Percentiles rank a stretch among this genome's conserved stretches.
Evolutionary conservation across 2,888 invertebrate species (phyloP).

Genomic region (Lepetodrilus schrolli): DNA sequence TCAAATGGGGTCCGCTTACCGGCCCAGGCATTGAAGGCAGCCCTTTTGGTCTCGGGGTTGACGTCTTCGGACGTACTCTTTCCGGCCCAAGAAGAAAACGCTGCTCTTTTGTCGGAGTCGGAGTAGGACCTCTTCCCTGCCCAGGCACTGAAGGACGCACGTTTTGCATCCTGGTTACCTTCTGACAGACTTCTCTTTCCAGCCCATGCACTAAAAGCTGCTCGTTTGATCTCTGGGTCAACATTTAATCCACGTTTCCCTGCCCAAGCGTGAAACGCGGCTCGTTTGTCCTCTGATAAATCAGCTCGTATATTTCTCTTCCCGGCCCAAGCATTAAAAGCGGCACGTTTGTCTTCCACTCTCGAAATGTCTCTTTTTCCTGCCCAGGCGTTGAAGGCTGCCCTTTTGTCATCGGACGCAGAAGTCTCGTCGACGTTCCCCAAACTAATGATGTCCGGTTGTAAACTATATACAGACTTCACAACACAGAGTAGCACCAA

Average conservation of each 20-base stretch:
- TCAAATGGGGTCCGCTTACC: conserved; percentile 11
- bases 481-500: too few species aligned
- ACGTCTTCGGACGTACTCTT: not conserved
- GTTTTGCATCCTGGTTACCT: not conserved
- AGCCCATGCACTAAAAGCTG: conserved; percentile 13
- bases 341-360: conserved; percentile 15
- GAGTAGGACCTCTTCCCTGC: not conserved
- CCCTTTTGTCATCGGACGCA: too few species aligned
- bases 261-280: conserved; percentile 24
- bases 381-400: conserved; percentile 2
- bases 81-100: conserved; percentile 23
- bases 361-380: conserved; percentile 24
- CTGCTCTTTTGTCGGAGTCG: not conserved
- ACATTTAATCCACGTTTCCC: not conserved
- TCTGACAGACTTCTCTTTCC: conserved; percentile 1
- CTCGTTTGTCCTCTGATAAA: not conserved
- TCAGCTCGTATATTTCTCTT: not conserved
- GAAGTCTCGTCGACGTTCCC: too few species aligned
- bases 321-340: conserved; percentile 24
- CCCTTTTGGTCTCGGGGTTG: not conserved
- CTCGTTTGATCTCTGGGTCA: not conserved
- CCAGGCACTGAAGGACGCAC: not conserved
- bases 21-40: conserved; percentile 24
- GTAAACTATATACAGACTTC: too few species aligned
- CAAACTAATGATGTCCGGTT: too few species aligned